Evolutionary conservation across 53 echinoderm and acorn worm species (phyloP).

Genomic region (Temnopleurus reevesii): DNA sequence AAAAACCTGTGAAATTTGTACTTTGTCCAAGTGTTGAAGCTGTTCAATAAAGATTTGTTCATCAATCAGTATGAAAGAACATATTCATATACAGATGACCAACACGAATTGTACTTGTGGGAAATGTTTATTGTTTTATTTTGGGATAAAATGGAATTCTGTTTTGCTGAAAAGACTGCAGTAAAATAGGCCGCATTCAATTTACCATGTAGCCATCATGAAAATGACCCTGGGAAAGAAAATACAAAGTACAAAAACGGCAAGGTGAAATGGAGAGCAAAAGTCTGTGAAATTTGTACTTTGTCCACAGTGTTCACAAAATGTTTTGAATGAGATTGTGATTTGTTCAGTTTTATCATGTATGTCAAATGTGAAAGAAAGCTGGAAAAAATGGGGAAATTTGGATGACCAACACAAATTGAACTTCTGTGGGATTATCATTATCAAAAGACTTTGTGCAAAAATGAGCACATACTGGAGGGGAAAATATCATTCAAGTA

Average conservation of each 20-base stretch:
- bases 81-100: neutral
- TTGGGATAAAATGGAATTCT: too few relatives aligned
- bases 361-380: too few relatives aligned
- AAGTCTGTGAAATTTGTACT: neutral
- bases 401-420: neutral
- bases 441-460: too few relatives aligned
- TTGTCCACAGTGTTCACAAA: neutral
- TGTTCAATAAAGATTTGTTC: too few relatives aligned
- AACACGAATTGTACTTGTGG: neutral
- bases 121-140: too few relatives aligned
- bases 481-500: too few relatives aligned
- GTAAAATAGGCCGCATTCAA: neutral
- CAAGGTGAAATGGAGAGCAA: neutral
- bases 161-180: conserved; percentile 70
- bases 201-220: conserved; percentile 47
- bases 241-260: neutral
- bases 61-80: too few relatives aligned
- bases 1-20: neutral
- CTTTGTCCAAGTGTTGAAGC: neutral
- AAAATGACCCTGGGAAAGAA: conserved; percentile 70
- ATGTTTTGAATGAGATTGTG: too few relatives aligned
- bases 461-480: too few relatives aligned
- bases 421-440: too few relatives aligned
- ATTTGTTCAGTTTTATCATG: too few relatives aligned
- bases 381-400: neutral